Base-by-base conservation (phyloP, 1,140 invertebrate species). In the Drosophila equinoxialis region DNA sequence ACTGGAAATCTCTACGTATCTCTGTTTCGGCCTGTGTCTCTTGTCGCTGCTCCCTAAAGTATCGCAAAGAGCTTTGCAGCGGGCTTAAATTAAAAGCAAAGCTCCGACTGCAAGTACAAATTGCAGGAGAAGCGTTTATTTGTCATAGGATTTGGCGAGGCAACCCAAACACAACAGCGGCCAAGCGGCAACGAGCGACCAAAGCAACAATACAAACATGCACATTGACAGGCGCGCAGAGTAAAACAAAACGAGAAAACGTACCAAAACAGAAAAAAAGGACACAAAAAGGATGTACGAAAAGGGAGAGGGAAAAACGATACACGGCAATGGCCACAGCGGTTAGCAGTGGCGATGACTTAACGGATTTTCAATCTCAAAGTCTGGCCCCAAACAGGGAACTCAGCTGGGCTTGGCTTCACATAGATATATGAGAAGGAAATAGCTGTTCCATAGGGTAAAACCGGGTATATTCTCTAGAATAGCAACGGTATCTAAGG, bases 341-440 rank as follows among this genome's bases (percentile, higher is more conserved):
- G 83, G 83, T 89, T 89, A 89, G 84, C 81, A 74, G 68, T 77
- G 84, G 80, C 84, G 80, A 89, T 89, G 84, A 89, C 84, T 89
- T 89, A 89, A 89, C 84, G 84, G 84, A 89, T 89, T 89, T 89
- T 81, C 84, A 89, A 86, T 86, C 83, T 86, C 83, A 84, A 77
- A 68, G 80, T 17, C 70, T 57, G 60, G 23, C 62, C 26, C 42
- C 37, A 37, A 45, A 39, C 17, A 33, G n/a, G 6, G 54, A 54
- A 33, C 55, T 54, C 72, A 76, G 73, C 74, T 76, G 74, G 39
- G 58, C 58, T 62, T 72, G 65, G 10, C 17, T 2, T 23, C 45
- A 23, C 39, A 42, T 41, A 65, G 39, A 30, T 39, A 6, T 39
- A 45, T 2, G 7, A 33, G 13, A n/a, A 39, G n/a, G 11, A 26